Base-by-base conservation (phyloP, 2,888 invertebrate species). In the Caenorhabditis wallacei region DNA sequence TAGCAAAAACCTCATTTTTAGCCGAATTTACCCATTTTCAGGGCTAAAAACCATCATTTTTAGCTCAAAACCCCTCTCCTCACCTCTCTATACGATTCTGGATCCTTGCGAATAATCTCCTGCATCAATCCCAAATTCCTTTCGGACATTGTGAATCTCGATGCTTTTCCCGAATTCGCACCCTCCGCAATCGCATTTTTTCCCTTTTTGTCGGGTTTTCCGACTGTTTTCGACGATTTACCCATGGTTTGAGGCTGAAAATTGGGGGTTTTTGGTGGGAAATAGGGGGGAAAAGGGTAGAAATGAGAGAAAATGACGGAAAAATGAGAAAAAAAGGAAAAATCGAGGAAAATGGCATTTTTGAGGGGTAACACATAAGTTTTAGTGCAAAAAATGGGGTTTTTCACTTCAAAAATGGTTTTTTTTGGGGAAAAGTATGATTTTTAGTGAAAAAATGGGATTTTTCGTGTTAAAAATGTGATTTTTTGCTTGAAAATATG, bases 41-140 rank as follows among this genome's bases (percentile, higher is more conserved):
- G n/a, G 1, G 46, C 46, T 48, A 30, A 30, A 30, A 30, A 30
- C 30, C n/a, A 8, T 30, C 3, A 8, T 30, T 30, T 30, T 30
- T 30, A 8, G 8, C 8, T 5, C 30, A 30, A 30, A 30, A 30
- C 30, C 30, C 30, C 8, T 8, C 30, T 30, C 8, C 8, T 30
- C 8, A 87, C 88, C 80, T 90, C 91, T 61, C 86, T 81, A 80
- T 91, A 91, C 40, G 88, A 88, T 66, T 90, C 91, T 0, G 91
- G 91, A 82, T 91, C 90, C 75, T 90, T 89, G 51, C 89, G 78
- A 37, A 91, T 86, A 68, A 90, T 87, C 63, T 91, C 91, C 81
- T 88, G 87, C 84, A 90, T 87, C 20, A 87, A 70, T 16, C 87
- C 87, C 51, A 88, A 70, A 82, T 88, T 87, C 64, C 86, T 75